Conservation (phyloP, 2,113 vertebrate genomes). For the Odocoileus virginianus region DNA sequence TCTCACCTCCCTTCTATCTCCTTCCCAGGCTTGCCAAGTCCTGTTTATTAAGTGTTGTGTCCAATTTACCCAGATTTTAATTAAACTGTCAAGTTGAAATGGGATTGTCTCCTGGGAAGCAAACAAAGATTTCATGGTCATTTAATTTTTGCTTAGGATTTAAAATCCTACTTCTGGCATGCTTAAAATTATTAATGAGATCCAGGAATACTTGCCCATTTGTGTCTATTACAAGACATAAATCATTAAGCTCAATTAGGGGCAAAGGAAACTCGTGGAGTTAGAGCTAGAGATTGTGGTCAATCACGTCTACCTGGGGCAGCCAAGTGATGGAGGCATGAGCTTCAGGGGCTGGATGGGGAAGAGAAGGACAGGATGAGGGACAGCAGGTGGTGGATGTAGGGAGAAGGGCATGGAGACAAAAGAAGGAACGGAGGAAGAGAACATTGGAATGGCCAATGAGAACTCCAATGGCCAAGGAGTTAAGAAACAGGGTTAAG, state of each 20-base stretch:
- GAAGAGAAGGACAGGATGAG: not conserved
- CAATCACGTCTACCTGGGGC: not conserved
- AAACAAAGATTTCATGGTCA: constrained; percentile 72
- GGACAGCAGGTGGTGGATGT: not conserved
- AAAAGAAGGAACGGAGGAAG: not conserved
- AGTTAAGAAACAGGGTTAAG: not conserved
- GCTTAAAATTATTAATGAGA: constrained; percentile 75
- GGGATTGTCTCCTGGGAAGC: constrained; percentile 70
- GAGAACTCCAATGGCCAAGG: not conserved
- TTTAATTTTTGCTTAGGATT: constrained; percentile 77
- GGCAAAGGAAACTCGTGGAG: constrained; percentile 30
- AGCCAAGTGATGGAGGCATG: not conserved
- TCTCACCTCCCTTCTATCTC: constrained; percentile 41
- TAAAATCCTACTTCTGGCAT: constrained; percentile 70
- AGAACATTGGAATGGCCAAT: not conserved
- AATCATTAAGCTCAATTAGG: constrained; percentile 74
- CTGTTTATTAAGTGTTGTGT: constrained; percentile 74
- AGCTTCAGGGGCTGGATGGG: not conserved
- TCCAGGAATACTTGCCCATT: constrained; percentile 68
- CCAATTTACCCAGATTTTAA: constrained; percentile 72
- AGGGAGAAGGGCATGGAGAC: not conserved
- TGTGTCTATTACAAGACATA: constrained; percentile 68
- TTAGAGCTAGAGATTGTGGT: not conserved
- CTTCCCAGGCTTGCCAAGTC: constrained; percentile 61
- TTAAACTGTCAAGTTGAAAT: constrained; percentile 74